These are phyloP conservation scores for Neuroscelio doddi DNA, from an alignment of 2,888 invertebrate species.

Conservation along the genomic window DNA sequence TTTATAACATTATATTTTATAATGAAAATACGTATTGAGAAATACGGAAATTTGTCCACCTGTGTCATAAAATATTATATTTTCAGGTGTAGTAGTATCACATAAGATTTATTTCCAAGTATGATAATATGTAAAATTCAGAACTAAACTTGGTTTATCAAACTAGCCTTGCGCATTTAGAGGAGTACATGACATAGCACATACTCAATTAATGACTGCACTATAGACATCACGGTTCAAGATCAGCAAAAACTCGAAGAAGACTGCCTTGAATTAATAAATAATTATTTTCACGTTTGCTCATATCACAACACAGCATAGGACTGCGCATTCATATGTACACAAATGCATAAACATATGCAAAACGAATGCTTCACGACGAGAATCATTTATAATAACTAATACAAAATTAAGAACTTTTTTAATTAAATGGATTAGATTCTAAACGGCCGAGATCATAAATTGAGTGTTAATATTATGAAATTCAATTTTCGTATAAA, in stretches of 20 bases:
- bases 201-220: slow-evolving; percentile 48
- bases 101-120: not conserved
- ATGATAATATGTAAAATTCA: no score
- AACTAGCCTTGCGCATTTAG: slow-evolving; percentile 43
- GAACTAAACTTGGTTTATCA: slow-evolving; percentile 1
- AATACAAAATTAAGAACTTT: not conserved
- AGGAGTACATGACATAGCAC: slow-evolving; percentile 46
- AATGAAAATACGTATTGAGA: no score
- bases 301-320: not conserved
- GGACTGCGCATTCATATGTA: not conserved
- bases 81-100: no score
- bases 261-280: slow-evolving; percentile 63
- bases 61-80: no score
- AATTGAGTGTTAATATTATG: no score
- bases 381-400: not conserved
- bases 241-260: slow-evolving; percentile 56
- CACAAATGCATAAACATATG: not conserved
- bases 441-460: no score
- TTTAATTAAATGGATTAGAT: no score
- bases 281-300: slow-evolving; percentile 51
- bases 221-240: slow-evolving; percentile 44
- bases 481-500: no score
- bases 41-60: no score
- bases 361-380: not conserved
- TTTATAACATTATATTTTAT: no score